Evolutionary conservation across 2,888 invertebrate genomes (phyloP).

Genomic region (Ctenicera cuprea): DNA sequence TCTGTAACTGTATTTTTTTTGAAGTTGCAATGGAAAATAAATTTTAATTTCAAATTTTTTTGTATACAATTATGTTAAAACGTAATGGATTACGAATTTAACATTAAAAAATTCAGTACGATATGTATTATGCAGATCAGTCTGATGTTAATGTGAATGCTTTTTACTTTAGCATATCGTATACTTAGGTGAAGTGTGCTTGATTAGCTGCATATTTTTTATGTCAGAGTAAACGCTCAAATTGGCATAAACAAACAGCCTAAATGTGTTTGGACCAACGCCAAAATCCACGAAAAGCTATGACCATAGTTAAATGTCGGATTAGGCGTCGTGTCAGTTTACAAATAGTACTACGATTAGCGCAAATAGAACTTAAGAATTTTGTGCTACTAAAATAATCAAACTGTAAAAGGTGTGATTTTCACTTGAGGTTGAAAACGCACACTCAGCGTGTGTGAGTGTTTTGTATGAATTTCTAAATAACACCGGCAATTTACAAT

Average conservation of each 20-base stretch:
- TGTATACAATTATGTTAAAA: no score
- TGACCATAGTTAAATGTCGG: slow-evolving; percentile 13
- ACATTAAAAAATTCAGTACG: no score
- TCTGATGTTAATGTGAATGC: no score
- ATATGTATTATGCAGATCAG: no score
- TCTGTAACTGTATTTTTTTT: background rate
- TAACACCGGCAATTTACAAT: slow-evolving; percentile 15
- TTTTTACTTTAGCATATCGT: no score
- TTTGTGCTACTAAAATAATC: background rate
- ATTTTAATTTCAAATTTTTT: no score
- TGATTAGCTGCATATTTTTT: slow-evolving; percentile 23
- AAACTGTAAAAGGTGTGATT: background rate
- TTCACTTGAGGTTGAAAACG: background rate
- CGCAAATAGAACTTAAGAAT: background rate
- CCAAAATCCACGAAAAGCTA: slow-evolving; percentile 21
- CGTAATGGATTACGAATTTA: no score
- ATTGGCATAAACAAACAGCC: background rate
- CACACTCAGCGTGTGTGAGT: background rate
- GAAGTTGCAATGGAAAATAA: no score
- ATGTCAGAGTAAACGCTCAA: background rate
- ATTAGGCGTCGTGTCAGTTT: slow-evolving; percentile 22
- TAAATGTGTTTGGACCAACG: background rate
- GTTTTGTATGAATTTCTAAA: slow-evolving; percentile 8
- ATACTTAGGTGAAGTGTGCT: background rate
- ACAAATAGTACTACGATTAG: slow-evolving; percentile 9